Percentiles rank a stretch among this genome's conserved stretches.
These are phyloP conservation scores for Apodemia zela DNA, from an alignment of 2,888 invertebrate genomes.

Conservation along the genomic window DNA sequence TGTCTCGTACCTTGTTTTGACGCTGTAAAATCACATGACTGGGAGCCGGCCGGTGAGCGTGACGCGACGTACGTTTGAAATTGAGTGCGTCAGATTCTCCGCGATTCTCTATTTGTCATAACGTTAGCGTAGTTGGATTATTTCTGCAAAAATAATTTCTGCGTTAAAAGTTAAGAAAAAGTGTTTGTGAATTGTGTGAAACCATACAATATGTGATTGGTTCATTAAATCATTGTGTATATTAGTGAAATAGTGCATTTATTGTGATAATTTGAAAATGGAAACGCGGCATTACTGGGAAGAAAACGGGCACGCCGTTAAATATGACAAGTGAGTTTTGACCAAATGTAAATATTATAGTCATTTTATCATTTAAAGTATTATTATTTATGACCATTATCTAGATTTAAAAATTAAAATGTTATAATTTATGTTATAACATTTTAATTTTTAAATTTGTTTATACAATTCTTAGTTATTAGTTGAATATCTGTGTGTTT, in stretches of 20 bases:
- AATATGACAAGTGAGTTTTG: constrained; percentile 67
- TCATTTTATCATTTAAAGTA: not conserved
- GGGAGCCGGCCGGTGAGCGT: constrained; percentile 48
- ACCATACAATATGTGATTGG: constrained; percentile 40
- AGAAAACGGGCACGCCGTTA: constrained; percentile 64
- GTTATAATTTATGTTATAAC: no score
- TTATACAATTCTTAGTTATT: no score
- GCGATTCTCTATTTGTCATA: constrained; percentile 20
- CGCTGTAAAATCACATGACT: constrained; percentile 57
- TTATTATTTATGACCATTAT: no score
- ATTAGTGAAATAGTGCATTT: constrained; percentile 44
- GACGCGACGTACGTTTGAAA: constrained; percentile 23
- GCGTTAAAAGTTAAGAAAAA: constrained; percentile 37
- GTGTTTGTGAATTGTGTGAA: constrained; percentile 44
- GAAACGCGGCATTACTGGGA: constrained; percentile 72
- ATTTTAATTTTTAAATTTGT: no score
- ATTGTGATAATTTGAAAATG: constrained; percentile 61
- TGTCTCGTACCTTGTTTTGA: constrained; percentile 64
- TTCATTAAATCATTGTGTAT: constrained; percentile 17
- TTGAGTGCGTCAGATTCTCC: constrained; percentile 21
- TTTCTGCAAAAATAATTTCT: constrained; percentile 30
- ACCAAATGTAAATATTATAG: not conserved
- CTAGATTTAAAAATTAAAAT: no score
- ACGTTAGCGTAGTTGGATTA: not conserved
- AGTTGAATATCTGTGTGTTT: no score